Base-by-base conservation (phyloP, 2,113 vertebrate species). In the Felis catus region DNA sequence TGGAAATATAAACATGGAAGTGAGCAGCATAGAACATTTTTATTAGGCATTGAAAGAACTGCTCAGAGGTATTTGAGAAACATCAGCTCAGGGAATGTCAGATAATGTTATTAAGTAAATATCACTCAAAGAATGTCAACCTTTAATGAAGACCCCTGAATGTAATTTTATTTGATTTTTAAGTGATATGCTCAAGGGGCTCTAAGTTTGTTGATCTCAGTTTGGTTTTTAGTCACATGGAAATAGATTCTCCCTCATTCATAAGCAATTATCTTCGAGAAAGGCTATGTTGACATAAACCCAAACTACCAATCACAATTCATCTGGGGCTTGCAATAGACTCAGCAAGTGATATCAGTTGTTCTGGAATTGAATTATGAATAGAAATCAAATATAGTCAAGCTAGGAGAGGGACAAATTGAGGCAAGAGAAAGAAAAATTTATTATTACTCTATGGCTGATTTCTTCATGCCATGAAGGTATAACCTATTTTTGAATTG, bases 81-180 rank as follows among this genome's bases (percentile, higher is more conserved):
- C 39, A 81, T 73, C 66, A 45, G 87, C 79, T 53, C 4, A 3
- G 89, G 82, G 85, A 95, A 73, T 78, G 48, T 48, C 78, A 87
- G 79, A 61, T 92, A 45, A 89, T 82, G 82, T 74, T 33, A 73
- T 93, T 93, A 96, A 63, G 92, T 93, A 97, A 96, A 86, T 66
- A 91, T 53, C 45, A 93, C 12, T 81, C 48, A 63, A 58, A 71
- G 61, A 96, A 82, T 82, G 82, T 58, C 89, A 93, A 31, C 16
- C 78, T 84, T 95, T 89, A 96, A 96, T 89, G 92, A 97, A 95
- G 89, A 93, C 79, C 25, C 94, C 48, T 73, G 41, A 85, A 86
- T 94, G n/a, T 51, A 85, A 31, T 94, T 97, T 97, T 82, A 93
- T 86, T 95, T 91, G 83, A 86, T 93, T 70, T 74, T 86, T 89